phyloP scores from a whole-genome alignment of 1,140 invertebrate genomes.

The Drosophila setifemur region DNA sequence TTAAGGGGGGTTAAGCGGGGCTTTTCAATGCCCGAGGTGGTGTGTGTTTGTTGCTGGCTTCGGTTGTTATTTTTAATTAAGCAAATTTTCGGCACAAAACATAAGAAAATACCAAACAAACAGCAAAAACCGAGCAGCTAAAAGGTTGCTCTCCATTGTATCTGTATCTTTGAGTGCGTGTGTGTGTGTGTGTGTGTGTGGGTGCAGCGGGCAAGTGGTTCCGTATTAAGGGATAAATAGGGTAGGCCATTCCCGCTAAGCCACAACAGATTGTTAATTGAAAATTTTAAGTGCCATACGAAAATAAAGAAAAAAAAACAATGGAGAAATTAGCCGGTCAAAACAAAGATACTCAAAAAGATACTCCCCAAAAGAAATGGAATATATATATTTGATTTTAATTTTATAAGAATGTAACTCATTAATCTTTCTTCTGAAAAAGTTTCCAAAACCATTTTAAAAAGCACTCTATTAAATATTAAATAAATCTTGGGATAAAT shows the following conservation, averaged over 20 bases:
- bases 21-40: no score
- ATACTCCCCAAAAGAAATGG: neutral
- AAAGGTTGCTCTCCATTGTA: neutral
- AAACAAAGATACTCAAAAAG: neutral
- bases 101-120: conserved; percentile 60
- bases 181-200: conserved; percentile 8
- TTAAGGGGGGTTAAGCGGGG: neutral
- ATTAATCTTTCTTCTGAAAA: no score
- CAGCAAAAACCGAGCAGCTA: conserved; percentile 36
- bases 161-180: neutral
- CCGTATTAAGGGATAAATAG: conserved; percentile 40
- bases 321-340: neutral
- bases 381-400: neutral
- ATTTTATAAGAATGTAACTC: neutral
- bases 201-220: neutral
- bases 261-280: conserved; percentile 65
- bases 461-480: neutral
- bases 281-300: conserved; percentile 58
- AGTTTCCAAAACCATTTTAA: neutral
- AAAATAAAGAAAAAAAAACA: neutral
- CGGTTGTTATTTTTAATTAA: conserved; percentile 77
- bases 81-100: conserved; percentile 72
- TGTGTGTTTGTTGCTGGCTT: conserved; percentile 34
- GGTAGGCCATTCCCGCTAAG: conserved; percentile 25
- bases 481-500: no score